Base-by-base conservation (phyloP, 2,797 vertebrate species). In the Tokudaia tokunoshimensis region DNA sequence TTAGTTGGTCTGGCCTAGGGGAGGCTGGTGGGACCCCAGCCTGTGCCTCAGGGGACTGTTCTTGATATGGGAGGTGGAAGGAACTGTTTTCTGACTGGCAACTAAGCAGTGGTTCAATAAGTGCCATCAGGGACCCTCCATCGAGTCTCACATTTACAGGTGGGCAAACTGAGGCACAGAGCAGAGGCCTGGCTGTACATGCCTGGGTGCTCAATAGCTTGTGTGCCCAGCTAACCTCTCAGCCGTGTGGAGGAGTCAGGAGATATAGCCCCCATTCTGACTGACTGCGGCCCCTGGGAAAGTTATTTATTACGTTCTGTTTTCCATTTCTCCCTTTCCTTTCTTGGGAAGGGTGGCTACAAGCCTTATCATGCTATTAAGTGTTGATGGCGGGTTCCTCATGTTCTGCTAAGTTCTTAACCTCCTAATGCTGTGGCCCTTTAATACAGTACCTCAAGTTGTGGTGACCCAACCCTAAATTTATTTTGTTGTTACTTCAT, bases 131-230 rank as follows among this genome's bases (percentile, higher is more conserved):
- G 72, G 44, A 79, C 63, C 50, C 55, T 85, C 9, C 5, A 22
- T 72, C 37, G 9, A 65, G 12, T 52, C 20, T 57, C 65, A 34
- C 47, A 34, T 88, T n/a, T 61, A 81, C 12, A 59, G 44, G 4
- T n/a, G 55, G 76, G 94, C 3, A 92, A 89, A 26, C 74, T 4
- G 79, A 89, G 37, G 75, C 83, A 67, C n/a, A 14, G 79, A 63
- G 26, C 52, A 19, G 63, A 19, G 29, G 10, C 5, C 1, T 37
- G 29, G 81, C 50, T 57, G 24, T 34, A 9, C 1, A 0, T 17
- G 17, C 20, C 15, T 37, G 41, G n/a, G n/a, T 37, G 41, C 0
- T 10, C 3, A 1, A 61, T 2, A n/a, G 57, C 34, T 11, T 1
- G 10, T n/a, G 22, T 5, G 52, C 37, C 20, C 72, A 22, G 31